Evolutionary conservation across 2,888 invertebrate species (phyloP), one percentile per base, ranked within the genome.

Genomic region (Meghimatium bilineatum): DNA sequence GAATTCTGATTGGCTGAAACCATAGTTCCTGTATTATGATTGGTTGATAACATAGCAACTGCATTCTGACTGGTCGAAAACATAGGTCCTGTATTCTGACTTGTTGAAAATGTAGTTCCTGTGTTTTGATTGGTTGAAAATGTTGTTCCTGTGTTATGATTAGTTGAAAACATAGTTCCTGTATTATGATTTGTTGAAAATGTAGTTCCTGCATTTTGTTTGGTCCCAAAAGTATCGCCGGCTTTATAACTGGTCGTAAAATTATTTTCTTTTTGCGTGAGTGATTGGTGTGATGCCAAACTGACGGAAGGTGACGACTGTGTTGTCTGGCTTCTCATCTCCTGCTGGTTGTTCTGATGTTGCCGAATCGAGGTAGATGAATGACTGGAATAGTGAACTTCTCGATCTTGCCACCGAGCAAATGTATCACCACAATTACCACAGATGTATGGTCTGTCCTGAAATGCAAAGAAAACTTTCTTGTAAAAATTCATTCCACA

Each of bases 361-460:
- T 78, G 77, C 17, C 82, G 71, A 20, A 87, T 84, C 20, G 85
- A 85, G 67, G 87, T 86, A 79, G 85, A 83, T 49, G 88, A 88
- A 67, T 88, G 88, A 20, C 87, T 87, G 36, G 88, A 86, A 69
- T 81, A 82, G 85, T 88, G 88, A 23, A 80, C 52, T 29, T 85
- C 85, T 12, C 91, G 88, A 72, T 88, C 87, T 6, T 88, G 89
- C 23, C 89, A 86, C 36, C 85, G 85, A 38, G 90, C 89, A 86
- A 92, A 92, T 5, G 91, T 92, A 77, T 89, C 86, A 23, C 92
- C 92, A 87, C 92, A 92, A 44, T 89, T 85, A 14, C 92, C 92
- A 88, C 92, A 92, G 1, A 92, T 90, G 87, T 92, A 92, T 10
- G 92, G 92, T 10, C 90, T 83, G 67, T 90, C 92, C 88, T 90